Conservation (phyloP, 2,888 invertebrate species). For the Caenorhabditis doughertyi region DNA sequence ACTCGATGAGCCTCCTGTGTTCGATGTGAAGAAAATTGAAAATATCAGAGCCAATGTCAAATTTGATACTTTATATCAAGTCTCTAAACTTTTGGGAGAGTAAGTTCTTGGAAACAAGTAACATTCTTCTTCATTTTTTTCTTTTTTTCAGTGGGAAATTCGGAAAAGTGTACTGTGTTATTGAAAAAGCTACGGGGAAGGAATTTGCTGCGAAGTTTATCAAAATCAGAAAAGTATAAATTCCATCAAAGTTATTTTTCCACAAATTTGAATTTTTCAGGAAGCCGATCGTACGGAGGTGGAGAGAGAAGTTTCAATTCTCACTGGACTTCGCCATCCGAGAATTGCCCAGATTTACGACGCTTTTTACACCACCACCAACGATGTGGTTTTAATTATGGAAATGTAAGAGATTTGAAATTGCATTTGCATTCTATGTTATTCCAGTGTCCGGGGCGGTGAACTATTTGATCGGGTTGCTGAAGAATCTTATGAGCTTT, state of each 20-base stretch:
- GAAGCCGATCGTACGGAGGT: constrained; percentile 80
- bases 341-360: constrained; percentile 97
- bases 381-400: constrained; percentile 95
- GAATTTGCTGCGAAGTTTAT: constrained; percentile 91
- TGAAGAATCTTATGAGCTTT: constrained; percentile 97
- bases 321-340: constrained; percentile 95
- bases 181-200: constrained; percentile 87
- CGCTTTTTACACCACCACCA: constrained; percentile 91
- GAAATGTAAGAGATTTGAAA: constrained; percentile 91
- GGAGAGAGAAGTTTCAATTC: constrained; percentile 89
- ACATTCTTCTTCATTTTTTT: too few relatives aligned
- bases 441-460: constrained; percentile 94
- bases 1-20: constrained; percentile 80
- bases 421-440: not conserved
- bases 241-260: not conserved
- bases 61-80: constrained; percentile 77
- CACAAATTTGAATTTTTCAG: constrained; percentile 40
- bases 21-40: constrained; percentile 77
- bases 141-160: constrained; percentile 85
- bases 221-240: constrained; percentile 68
- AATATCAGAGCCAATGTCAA: constrained; percentile 78
- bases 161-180: constrained; percentile 85
- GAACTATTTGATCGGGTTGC: constrained; percentile 99
- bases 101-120: constrained; percentile 50
- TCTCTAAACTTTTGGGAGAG: constrained; percentile 78